phyloP scores from a whole-genome alignment of 23 tunicate species.

The Phallusia fumigata region DNA sequence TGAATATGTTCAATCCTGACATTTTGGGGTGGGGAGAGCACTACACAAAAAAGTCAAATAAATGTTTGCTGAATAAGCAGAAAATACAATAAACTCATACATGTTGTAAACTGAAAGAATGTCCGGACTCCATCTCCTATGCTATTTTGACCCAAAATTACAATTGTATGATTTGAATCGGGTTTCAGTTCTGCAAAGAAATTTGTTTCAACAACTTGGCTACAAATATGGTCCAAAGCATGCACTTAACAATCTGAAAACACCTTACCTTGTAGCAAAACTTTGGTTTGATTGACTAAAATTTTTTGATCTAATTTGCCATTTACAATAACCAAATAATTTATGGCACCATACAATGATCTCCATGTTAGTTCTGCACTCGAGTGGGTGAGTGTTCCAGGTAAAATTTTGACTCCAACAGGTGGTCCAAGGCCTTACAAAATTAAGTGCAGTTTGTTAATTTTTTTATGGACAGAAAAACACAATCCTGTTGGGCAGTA shows the following conservation, averaged over 20 bases:
- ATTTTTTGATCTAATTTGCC: neutral
- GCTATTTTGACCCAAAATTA: neutral
- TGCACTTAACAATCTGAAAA: neutral
- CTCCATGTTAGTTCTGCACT: neutral
- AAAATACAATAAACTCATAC: neutral
- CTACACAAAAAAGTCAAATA: neutral
- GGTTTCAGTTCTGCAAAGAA: neutral
- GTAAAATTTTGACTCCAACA: neutral
- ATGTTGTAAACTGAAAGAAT: neutral
- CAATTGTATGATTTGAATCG: neutral
- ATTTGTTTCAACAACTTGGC: neutral
- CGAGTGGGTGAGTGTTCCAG: neutral
- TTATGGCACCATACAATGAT: neutral
- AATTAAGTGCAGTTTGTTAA: too few relatives aligned
- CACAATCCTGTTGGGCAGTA: too few relatives aligned
- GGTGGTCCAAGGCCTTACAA: neutral
- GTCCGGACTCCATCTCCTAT: neutral
- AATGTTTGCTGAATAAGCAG: neutral
- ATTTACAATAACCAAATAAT: neutral
- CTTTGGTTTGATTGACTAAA: neutral
- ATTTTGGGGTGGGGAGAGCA: neutral
- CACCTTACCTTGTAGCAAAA: neutral
- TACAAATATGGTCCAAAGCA: neutral
- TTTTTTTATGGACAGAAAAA: too few relatives aligned
- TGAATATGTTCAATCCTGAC: neutral